These are phyloP conservation scores for Thymallus thymallus DNA, from an alignment of 2,113 vertebrate species.

Conservation along the genomic window DNA sequence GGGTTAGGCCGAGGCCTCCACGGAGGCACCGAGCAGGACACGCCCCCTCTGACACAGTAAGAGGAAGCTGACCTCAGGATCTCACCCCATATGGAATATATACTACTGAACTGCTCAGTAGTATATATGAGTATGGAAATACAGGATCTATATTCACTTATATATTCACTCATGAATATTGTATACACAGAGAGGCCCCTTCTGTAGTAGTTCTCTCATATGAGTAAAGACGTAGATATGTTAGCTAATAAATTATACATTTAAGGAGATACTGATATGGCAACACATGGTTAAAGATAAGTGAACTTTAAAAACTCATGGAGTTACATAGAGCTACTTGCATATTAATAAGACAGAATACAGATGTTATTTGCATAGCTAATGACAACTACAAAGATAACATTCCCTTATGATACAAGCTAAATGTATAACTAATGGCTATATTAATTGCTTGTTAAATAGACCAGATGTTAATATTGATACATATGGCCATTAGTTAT, in stretches of 20 bases:
- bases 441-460: too few relatives aligned
- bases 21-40: conserved; percentile 70
- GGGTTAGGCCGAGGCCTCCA: conserved; percentile 80
- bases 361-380: too few relatives aligned
- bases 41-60: conserved; percentile 66
- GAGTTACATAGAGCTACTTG: neutral
- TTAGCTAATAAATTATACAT: conserved; percentile 26
- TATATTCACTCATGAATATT: conserved; percentile 26
- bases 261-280: conserved; percentile 6
- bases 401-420: too few relatives aligned
- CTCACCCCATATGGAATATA: neutral
- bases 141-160: neutral
- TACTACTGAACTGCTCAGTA: neutral
- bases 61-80: neutral
- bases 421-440: too few relatives aligned
- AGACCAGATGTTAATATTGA: too few relatives aligned
- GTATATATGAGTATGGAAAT: conserved; percentile 26
- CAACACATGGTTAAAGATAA: neutral
- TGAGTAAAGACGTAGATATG: neutral
- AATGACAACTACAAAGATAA: too few relatives aligned
- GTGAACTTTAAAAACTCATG: neutral
- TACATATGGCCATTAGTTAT: too few relatives aligned
- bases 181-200: conserved; percentile 4
- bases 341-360: too few relatives aligned
- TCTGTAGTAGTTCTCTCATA: neutral